A percentile compares a stretch with the other conserved stretches of the same genome.
Evolutionary conservation across 2,888 invertebrate genomes (phyloP).

Genomic region (Celastrina argiolus): DNA sequence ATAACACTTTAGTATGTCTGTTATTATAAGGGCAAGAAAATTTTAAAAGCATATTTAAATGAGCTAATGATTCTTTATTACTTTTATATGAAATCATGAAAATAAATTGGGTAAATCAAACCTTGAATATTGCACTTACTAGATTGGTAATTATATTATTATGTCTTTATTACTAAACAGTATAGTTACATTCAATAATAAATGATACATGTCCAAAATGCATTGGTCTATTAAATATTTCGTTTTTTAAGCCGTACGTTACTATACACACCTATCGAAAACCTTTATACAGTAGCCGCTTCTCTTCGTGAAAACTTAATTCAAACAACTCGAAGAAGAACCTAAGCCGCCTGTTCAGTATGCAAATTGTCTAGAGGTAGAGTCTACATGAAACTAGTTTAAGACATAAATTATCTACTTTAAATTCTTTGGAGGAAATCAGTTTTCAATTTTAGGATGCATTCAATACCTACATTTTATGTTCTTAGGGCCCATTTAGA

Average conservation of each 20-base stretch:
- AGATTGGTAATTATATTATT: too few relatives aligned
- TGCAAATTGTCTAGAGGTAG: conserved; percentile 13
- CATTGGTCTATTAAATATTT: too few relatives aligned
- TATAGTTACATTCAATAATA: too few relatives aligned
- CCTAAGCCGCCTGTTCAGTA: conserved; percentile 7
- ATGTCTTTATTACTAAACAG: too few relatives aligned
- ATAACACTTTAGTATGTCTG: conserved; percentile 16
- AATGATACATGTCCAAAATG: too few relatives aligned
- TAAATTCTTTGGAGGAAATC: not conserved
- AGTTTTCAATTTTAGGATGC: not conserved
- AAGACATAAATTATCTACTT: conserved; percentile 1
- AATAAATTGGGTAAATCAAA: not conserved
- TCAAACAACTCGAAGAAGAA: conserved; percentile 5
- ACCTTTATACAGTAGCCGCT: not conserved
- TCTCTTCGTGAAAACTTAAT: not conserved
- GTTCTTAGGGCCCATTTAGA: not conserved
- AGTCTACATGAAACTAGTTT: conserved; percentile 1
- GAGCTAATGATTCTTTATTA: not conserved
- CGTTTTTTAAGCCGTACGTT: too few relatives aligned
- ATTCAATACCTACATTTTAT: not conserved
- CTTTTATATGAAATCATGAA: not conserved
- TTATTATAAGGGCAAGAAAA: conserved; percentile 5
- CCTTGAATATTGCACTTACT: too few relatives aligned
- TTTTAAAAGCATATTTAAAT: not conserved
- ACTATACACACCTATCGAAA: too few relatives aligned